Evolutionary conservation across 2,797 vertebrate species (phyloP).

Genomic region (Margarornis squamiger): DNA sequence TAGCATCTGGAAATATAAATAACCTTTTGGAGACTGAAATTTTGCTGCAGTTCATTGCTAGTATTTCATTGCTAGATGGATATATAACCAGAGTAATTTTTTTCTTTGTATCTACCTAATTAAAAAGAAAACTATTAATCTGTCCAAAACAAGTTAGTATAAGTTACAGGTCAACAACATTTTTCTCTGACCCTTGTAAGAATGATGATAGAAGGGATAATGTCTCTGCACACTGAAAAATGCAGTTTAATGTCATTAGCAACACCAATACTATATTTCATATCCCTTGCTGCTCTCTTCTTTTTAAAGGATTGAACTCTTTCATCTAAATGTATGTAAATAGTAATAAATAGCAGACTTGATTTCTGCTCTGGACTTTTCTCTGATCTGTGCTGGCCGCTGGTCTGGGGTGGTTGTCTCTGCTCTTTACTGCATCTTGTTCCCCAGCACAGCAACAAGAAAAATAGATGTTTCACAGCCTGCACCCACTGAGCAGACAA

Average conservation of each 20-base stretch:
- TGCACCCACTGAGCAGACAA: background rate
- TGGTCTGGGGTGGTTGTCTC: background rate
- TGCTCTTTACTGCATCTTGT: background rate
- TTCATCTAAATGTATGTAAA: background rate
- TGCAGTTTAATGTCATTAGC: background rate
- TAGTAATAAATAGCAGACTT: background rate
- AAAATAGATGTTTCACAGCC: background rate
- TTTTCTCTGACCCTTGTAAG: background rate
- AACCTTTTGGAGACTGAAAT: background rate
- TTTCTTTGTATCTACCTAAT: background rate
- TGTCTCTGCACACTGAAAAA: background rate
- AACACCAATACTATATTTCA: background rate
- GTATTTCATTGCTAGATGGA: background rate
- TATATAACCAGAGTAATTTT: background rate
- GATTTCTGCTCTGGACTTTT: background rate
- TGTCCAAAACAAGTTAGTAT: background rate
- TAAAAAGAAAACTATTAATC: background rate
- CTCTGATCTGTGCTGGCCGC: background rate
- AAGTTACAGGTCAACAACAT: background rate
- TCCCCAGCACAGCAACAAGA: background rate
- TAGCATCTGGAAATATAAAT: background rate
- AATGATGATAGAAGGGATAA: background rate
- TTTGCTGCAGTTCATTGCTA: background rate
- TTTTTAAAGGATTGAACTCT: slow-evolving; percentile 1
- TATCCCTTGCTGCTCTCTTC: background rate